A percentile compares a stretch with the other conserved stretches of the same genome.
phyloP scores from a whole-genome alignment of 2,888 invertebrate species.

The Sarcophaga subvicina region DNA sequence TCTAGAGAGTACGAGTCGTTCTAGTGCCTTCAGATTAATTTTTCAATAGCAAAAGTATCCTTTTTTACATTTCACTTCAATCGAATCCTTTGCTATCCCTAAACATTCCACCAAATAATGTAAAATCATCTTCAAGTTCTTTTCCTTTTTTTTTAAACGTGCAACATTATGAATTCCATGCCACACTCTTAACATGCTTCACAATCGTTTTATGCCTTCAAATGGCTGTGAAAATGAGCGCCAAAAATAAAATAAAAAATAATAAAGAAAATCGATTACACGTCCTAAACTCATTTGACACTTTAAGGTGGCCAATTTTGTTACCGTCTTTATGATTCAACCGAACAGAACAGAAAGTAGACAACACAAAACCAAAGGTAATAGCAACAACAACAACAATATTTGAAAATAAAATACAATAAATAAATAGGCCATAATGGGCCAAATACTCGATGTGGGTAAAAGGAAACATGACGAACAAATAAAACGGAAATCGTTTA shows the following conservation, averaged over 20 bases:
- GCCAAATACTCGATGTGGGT: too few species aligned
- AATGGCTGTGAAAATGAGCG: neutral
- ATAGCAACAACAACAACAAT: neutral
- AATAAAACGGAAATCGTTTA: too few species aligned
- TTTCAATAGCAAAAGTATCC: too few species aligned
- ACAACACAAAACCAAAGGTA: neutral
- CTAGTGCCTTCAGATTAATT: too few species aligned
- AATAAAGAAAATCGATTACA: conserved; percentile 34
- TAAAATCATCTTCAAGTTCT: neutral
- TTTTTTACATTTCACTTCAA: too few species aligned
- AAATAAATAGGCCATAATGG: too few species aligned
- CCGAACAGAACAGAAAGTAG: neutral
- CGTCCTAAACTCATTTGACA: conserved; percentile 51
- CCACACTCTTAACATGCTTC: neutral
- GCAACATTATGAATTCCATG: neutral
- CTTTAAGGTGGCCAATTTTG: conserved; percentile 56
- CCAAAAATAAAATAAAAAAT: neutral
- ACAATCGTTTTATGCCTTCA: conserved; percentile 20
- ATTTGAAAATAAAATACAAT: too few species aligned
- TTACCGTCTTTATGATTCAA: neutral
- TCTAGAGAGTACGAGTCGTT: too few species aligned
- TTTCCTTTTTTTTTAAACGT: neutral
- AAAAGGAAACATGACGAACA: too few species aligned
- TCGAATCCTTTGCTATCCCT: neutral
- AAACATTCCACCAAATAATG: neutral